These are phyloP conservation scores for Myotis yumanensis DNA, from an alignment of 2,113 vertebrate genomes.

Conservation along the genomic window DNA sequence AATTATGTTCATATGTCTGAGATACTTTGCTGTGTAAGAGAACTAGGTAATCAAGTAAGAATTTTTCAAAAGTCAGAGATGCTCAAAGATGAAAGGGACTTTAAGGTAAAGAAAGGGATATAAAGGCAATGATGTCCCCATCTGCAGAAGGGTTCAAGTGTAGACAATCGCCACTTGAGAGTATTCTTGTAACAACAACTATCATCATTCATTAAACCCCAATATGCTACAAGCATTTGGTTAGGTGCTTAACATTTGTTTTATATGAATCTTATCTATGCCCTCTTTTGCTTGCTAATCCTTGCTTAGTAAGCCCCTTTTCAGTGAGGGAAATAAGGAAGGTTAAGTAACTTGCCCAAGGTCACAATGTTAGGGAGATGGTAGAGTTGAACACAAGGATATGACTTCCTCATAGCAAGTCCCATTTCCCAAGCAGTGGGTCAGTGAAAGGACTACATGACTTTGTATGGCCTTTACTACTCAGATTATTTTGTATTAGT, in stretches of 20 bases:
- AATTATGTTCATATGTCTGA: not conserved
- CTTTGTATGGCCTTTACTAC: not conserved
- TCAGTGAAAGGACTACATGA: not conserved
- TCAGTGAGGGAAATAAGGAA: not conserved
- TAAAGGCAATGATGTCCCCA: not conserved
- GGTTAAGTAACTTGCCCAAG: not conserved
- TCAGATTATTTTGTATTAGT: not conserved
- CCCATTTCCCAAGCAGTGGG: not conserved
- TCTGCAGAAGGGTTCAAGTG: not conserved
- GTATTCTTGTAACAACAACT: not conserved
- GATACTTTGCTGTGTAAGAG: not conserved
- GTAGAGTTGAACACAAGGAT: not conserved
- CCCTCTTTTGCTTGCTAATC: not conserved
- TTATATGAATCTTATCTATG: not conserved
- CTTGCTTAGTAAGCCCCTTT: not conserved
- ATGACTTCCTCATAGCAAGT: not conserved
- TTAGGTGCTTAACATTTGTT: not conserved
- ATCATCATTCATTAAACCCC: not conserved
- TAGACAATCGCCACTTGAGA: not conserved
- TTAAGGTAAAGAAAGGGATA: not conserved
- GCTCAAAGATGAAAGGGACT: not conserved
- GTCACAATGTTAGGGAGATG: not conserved
- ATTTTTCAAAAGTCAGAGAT: not conserved
- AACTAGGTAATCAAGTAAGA: slow-evolving; percentile 16
- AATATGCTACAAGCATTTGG: not conserved